Evolutionary conservation across 2,113 vertebrate species (phyloP).

Genomic region (Mirza zaza): DNA sequence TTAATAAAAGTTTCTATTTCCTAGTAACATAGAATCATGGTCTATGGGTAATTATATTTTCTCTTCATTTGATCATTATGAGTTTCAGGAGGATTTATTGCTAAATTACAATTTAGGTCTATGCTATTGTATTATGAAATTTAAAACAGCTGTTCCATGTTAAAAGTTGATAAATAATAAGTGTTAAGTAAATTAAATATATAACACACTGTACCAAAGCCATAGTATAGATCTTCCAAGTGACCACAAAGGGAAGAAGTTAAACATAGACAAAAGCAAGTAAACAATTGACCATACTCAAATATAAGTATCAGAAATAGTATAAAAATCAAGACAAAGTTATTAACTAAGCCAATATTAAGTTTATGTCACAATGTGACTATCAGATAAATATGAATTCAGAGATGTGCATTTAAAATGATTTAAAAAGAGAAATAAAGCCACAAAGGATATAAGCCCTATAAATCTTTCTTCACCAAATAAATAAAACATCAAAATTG

Average conservation of each 20-base stretch:
- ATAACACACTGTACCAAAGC: not conserved
- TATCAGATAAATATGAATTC: not conserved
- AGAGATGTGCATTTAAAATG: not conserved
- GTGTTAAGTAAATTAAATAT: not conserved
- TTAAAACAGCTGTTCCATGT: not conserved
- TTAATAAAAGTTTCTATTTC: not conserved
- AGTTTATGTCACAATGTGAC: not conserved
- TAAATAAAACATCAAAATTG: constrained; percentile 31
- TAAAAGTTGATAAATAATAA: not conserved
- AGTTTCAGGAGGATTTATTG: not conserved
- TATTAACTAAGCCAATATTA: not conserved
- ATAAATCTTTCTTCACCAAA: not conserved
- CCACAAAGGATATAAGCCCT: not conserved
- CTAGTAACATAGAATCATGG: not conserved
- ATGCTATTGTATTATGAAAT: not conserved
- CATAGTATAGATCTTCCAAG: not conserved
- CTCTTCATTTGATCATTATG: not conserved
- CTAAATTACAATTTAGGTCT: not conserved
- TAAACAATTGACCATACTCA: not conserved
- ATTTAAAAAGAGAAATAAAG: not conserved
- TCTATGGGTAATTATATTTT: not conserved
- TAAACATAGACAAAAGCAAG: not conserved
- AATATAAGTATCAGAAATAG: not conserved
- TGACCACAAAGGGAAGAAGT: not conserved
- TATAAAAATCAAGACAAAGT: not conserved